phyloP scores from a whole-genome alignment of 2,113 vertebrate species.

The Actenoides lindsayi region DNA sequence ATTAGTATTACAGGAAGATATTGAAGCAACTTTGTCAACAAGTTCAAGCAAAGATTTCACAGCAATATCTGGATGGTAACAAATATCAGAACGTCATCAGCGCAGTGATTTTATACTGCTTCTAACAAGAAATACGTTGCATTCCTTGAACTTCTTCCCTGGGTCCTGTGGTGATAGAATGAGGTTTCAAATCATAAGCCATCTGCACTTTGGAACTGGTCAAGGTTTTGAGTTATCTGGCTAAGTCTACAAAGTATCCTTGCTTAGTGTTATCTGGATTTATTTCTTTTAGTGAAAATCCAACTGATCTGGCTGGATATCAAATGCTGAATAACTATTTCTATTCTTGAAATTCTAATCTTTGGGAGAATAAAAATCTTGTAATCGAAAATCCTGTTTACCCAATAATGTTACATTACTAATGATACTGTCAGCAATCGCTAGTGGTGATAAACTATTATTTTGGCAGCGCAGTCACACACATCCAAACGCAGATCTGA shows the following conservation, averaged over 20 bases:
- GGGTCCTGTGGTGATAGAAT: neutral
- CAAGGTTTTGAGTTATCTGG: slow-evolving; percentile 37
- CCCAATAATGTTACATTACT: neutral
- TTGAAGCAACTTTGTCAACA: slow-evolving; percentile 27
- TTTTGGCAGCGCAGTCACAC: neutral
- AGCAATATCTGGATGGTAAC: slow-evolving; percentile 29
- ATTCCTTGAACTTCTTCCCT: slow-evolving; percentile 13
- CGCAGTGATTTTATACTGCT: neutral
- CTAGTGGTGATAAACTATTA: neutral
- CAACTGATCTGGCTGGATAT: neutral
- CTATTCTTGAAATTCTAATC: slow-evolving; percentile 27
- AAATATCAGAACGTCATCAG: neutral
- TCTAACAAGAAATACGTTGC: neutral
- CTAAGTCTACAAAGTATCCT: neutral
- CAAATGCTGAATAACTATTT: slow-evolving; percentile 36
- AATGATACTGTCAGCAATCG: neutral
- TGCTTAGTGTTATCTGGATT: slow-evolving; percentile 10
- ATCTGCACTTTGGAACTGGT: slow-evolving; percentile 3
- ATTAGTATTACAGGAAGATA: slow-evolving; percentile 1
- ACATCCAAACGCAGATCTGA: neutral
- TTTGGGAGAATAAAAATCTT: neutral
- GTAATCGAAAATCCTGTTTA: slow-evolving; percentile 17
- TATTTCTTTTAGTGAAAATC: slow-evolving; percentile 22
- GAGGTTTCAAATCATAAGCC: slow-evolving; percentile 17
- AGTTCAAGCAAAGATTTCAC: slow-evolving; percentile 49